Percentiles rank a stretch among this genome's conserved stretches.
Evolutionary conservation across 2,888 invertebrate species (phyloP).

Genomic region (Tribolium freemani): DNA sequence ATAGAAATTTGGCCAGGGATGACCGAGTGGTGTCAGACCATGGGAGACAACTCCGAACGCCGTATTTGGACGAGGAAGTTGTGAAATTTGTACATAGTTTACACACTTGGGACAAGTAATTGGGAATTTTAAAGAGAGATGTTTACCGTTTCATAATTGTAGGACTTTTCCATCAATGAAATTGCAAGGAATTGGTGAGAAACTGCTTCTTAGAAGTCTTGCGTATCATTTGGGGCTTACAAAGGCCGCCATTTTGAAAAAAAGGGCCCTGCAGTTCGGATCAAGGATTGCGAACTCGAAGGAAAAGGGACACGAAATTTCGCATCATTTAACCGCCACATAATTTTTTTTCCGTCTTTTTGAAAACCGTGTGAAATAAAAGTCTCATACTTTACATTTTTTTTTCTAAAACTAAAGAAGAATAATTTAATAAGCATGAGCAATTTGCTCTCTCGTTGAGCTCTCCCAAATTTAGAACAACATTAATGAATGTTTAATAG

Average conservation of each 20-base stretch:
- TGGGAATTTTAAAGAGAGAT: not conserved
- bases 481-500: no score
- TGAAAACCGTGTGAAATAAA: no score
- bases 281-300: constrained; percentile 93
- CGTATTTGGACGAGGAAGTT: constrained; percentile 82
- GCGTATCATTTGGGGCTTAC: constrained; percentile 78
- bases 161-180: constrained; percentile 7
- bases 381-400: no score
- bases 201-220: constrained; percentile 84
- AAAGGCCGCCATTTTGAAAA: constrained; percentile 80
- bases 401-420: no score
- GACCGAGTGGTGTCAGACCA: constrained; percentile 93
- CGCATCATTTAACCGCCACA: constrained; percentile 61
- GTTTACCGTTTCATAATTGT: not conserved
- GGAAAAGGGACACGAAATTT: constrained; percentile 87
- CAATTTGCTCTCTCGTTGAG: no score
- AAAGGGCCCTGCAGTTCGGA: constrained; percentile 97
- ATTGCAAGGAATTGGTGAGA: constrained; percentile 89
- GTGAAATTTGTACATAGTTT: constrained; percentile 76
- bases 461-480: no score
- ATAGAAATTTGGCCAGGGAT: constrained; percentile 94
- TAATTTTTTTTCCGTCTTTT: no score
- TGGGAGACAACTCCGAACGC: constrained; percentile 86
- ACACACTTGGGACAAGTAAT: constrained; percentile 78
- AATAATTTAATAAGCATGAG: no score